Conservation (phyloP, 2,113 vertebrate genomes). For the Phyllopteryx taeniolatus region DNA sequence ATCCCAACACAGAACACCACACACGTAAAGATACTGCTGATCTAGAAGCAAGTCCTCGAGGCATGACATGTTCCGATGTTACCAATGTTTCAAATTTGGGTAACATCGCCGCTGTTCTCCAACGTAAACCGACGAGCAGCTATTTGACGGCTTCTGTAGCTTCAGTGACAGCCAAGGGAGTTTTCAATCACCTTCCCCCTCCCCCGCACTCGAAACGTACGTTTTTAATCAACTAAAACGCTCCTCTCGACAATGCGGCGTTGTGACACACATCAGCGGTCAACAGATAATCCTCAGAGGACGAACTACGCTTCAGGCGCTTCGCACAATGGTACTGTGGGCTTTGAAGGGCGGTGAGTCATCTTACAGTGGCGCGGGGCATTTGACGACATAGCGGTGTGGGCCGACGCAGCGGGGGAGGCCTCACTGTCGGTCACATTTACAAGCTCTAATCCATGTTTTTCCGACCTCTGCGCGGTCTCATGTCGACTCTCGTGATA, state of each 20-base stretch:
- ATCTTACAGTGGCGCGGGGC: conserved; percentile 56
- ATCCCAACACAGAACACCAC: no score
- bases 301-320: conserved; percentile 19
- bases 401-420: conserved; percentile 34
- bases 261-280: conserved; percentile 21
- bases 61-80: no score
- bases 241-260: conserved; percentile 15
- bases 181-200: no score
- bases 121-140: conserved; percentile 3
- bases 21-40: no score
- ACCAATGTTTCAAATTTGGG: no score
- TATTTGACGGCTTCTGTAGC: conserved; percentile 13
- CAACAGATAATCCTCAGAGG: conserved; percentile 8
- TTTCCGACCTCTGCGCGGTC: no score
- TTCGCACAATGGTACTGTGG: conserved; percentile 25
- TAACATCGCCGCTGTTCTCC: background rate
- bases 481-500: background rate
- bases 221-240: conserved; percentile 31
- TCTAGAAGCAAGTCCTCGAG: no score
- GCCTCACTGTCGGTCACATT: background rate
- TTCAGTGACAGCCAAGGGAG: background rate
- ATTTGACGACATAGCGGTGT: conserved; percentile 58
- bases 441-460: background rate
- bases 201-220: background rate
- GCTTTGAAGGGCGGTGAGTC: conserved; percentile 61